Base-by-base conservation (phyloP, 1,140 invertebrate species). In the Melanaphis sacchari region DNA sequence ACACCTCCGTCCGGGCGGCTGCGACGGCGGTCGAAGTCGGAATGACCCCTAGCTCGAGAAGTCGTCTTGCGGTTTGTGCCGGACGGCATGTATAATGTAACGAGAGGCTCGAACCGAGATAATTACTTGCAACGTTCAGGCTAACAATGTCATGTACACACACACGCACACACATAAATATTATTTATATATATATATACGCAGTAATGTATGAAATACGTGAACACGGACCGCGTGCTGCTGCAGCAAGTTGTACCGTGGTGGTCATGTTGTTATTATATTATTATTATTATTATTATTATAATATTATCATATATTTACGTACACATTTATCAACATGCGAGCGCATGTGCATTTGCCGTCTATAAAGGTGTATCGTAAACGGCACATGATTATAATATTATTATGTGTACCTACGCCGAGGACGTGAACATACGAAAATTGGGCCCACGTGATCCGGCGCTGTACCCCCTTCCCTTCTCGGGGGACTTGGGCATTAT, bases 31-130 rank as follows among this genome's bases (percentile, higher is more conserved):
- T 82, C 84, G 84, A 43, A 40, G 49, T 90, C 43, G 38, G 54
- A 66, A 22, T 91, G 90, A 91, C 90, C 59, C 41, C 15, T 4
- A 38, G 76, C 36, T 66, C 90, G 59, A n/a, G 11, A 91, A 91
- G 90, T 76, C 90, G 31, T 66, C 41, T 92, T 92, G 91, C 43
- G 91, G 91, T 92, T 92, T 92, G 36, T 4, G 91, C 7, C 91
- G 31, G n/a, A 49, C 89, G 24, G 38, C 52, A 66, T 49, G 15
- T 36, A 76, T 15, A n/a, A 76, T 49, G 46, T 91, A 82, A 91
- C 91, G 91, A 82, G 66, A 82, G 26, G 52, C 15, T 15, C 26
- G 84, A 26, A 11, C 54, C 24, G 38, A 59, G 43, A 92, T 82
- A 82, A 92, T 82, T 38, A 76, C 41, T 76, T 31, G 36, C 54